Percentiles rank a stretch among this genome's conserved stretches.
These are phyloP conservation scores for Furnarius figulus DNA, from an alignment of 2,113 vertebrate species.

Conservation along the genomic window DNA sequence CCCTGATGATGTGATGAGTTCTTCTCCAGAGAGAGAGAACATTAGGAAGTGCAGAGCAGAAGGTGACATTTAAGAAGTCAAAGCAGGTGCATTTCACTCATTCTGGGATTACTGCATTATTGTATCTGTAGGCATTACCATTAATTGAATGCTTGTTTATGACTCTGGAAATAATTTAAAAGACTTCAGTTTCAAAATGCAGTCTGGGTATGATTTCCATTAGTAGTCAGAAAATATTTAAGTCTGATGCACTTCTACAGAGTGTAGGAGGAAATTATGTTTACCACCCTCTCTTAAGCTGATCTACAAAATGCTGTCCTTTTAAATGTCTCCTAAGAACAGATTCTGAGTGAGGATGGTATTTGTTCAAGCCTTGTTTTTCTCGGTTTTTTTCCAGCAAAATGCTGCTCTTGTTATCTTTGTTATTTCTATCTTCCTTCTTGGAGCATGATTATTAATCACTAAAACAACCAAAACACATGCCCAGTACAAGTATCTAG, in stretches of 20 bases:
- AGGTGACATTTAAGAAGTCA: background rate
- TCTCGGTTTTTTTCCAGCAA: background rate
- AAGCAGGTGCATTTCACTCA: background rate
- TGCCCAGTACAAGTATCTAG: background rate
- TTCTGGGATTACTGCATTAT: background rate
- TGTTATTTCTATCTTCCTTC: background rate
- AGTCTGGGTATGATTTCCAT: background rate
- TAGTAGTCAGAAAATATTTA: background rate
- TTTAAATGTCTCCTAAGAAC: background rate
- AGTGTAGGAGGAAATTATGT: constrained; percentile 39
- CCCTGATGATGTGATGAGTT: background rate
- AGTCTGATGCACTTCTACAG: background rate
- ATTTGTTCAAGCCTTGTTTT: background rate
- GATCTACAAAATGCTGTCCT: constrained; percentile 14
- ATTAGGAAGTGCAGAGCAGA: background rate
- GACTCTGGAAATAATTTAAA: background rate
- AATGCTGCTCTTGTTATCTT: background rate
- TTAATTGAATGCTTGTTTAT: constrained; percentile 13
- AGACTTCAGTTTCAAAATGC: background rate
- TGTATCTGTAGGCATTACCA: background rate
- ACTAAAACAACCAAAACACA: background rate
- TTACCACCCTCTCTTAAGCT: constrained; percentile 5
- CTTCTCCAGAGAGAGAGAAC: background rate
- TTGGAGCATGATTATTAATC: background rate
- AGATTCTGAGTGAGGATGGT: background rate